Base-by-base conservation (phyloP, 2,113 vertebrate genomes). In the Elaphurus davidianus region DNA sequence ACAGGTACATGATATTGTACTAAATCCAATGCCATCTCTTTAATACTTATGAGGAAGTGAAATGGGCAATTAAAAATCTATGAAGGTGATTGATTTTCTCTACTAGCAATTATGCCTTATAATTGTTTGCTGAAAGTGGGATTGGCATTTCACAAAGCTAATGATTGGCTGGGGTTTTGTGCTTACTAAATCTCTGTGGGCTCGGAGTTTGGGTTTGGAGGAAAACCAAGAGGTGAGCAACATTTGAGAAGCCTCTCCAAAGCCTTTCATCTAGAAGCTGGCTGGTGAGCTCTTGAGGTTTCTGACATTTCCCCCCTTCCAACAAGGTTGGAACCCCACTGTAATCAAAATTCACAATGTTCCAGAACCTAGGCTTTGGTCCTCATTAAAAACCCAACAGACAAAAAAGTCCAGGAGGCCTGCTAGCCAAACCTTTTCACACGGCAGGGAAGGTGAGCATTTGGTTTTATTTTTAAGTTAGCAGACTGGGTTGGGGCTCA, bases 331-430 rank as follows among this genome's bases (percentile, higher is more conserved):
- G 97, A 98, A 96, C 97, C 97, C 97, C 96, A 98, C 96, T 98
- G 98, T 94, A 98, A 93, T 98, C 47, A 96, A 97, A 98, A 98
- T 98, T 97, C 95, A 95, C 96, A 94, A 23, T 98, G 98, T 98
- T 98, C 98, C 97, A 98, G 97, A 98, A 87, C 94, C 88, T 93
- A 88, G 83, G 93, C 93, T 97, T 97, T 97, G 91, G 96, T 98
- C 94, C 97, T 98, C 94, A 95, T 98, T 98, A 98, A 98, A 98
- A 98, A 97, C 54, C 78, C 87, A 93, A 97, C 92, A 98, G 97
- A 98, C 89, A 97, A 98, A 98, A 96, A 96, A 52, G 84, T 97
- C 96, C 90, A 95, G 97, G 97, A 97, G 96, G 90, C 50, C 94
- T 71, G 86, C 94, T 82, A 98, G 93, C 92, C 96, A 97, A 97